A percentile compares a stretch with the other conserved stretches of the same genome.
phyloP scores from a whole-genome alignment of 2,113 vertebrate genomes.

The Neolamprologus cancellatus region DNA sequence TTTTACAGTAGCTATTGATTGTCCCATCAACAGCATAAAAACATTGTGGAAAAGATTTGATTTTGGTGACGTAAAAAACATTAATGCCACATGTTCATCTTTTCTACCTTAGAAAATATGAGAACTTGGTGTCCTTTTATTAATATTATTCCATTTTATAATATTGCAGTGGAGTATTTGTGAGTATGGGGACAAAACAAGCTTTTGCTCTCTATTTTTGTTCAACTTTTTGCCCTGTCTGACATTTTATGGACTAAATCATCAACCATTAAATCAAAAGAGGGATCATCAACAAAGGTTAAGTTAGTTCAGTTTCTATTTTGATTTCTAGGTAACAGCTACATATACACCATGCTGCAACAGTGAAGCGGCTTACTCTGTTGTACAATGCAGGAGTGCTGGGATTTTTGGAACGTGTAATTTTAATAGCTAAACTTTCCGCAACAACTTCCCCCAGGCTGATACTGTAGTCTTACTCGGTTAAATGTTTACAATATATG shows the following conservation, averaged over 20 bases:
- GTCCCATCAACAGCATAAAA: not conserved
- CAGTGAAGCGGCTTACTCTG: not conserved
- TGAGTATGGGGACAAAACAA: not conserved
- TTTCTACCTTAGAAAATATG: not conserved
- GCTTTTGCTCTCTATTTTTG: not conserved
- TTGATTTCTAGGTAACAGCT: not conserved
- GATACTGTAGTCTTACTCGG: not conserved
- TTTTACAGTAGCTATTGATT: not conserved
- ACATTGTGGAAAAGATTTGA: not conserved
- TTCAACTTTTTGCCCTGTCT: not conserved
- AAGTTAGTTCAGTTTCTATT: not conserved
- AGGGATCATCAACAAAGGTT: not conserved
- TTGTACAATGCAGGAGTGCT: not conserved
- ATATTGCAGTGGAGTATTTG: not conserved
- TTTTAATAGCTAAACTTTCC: not conserved
- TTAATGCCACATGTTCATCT: not conserved
- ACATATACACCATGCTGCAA: not conserved
- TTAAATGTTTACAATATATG: constrained; percentile 17
- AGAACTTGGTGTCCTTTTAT: not conserved
- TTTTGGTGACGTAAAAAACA: not conserved
- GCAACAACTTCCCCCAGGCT: not conserved
- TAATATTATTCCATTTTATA: not conserved
- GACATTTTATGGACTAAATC: not conserved
- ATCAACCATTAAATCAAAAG: not conserved
- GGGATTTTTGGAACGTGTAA: not conserved